phyloP scores from a whole-genome alignment of 2,113 vertebrate species.

The Mugil cephalus region DNA sequence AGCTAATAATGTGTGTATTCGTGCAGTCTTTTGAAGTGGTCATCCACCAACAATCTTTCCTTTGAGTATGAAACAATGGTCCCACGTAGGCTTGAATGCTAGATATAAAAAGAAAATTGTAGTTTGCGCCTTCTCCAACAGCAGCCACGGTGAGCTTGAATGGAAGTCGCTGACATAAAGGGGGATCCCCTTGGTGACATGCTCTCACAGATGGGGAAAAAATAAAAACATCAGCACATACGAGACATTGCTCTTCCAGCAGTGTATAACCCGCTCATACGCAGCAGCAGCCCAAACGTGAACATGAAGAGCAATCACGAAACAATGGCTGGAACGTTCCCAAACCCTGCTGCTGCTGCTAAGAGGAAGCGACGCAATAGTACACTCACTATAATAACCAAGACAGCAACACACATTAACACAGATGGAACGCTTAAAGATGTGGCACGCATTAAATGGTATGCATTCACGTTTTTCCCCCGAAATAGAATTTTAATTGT shows the following conservation, averaged over 20 bases:
- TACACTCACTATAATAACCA: not conserved
- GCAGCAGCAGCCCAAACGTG: not conserved
- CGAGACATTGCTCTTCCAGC: not conserved
- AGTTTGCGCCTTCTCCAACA: not conserved
- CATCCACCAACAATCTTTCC: no score
- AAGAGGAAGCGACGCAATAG: no score
- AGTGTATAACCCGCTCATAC: not conserved
- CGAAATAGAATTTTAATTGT: no score
- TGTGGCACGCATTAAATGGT: no score
- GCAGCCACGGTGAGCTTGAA: conserved; percentile 17
- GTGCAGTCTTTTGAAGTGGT: not conserved
- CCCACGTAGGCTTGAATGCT: not conserved
- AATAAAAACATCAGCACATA: not conserved
- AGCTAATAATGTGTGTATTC: not conserved
- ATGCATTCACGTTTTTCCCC: no score
- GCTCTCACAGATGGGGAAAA: conserved; percentile 26
- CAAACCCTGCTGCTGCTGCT: not conserved
- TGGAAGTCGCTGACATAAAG: conserved; percentile 1
- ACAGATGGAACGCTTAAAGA: no score
- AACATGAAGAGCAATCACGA: not conserved
- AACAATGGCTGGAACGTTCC: not conserved
- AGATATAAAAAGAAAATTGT: no score
- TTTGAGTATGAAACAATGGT: not conserved
- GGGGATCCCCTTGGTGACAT: conserved; percentile 8
- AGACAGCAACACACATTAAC: no score